Base-by-base conservation (phyloP, 2,888 invertebrate genomes). In the Craniophora ligustri region DNA sequence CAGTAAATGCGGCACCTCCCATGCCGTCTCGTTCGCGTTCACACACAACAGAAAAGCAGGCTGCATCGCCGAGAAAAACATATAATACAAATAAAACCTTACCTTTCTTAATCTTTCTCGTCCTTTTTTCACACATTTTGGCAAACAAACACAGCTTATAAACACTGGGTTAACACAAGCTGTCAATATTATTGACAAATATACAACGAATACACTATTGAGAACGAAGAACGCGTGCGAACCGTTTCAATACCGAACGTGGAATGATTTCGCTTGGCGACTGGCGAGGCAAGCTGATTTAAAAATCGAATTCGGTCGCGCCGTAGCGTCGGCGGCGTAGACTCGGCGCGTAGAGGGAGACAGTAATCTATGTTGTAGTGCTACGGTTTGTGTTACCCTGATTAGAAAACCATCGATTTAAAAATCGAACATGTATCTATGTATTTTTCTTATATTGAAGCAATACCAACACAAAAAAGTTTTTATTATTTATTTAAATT, bases 111-210 rank as follows among this genome's bases (percentile, higher is more conserved):
- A 85, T 78, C 70, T 87, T 88, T 55, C 84, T 86, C 32, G 68
- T 79, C 66, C 88, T 84, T 77, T 88, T 90, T 65, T 90, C 87
- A 84, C 90, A 90, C 90, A 90, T 89, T 38, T 67, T 83, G 67
- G 32, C 42, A 58, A 72, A 55, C 63, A 57, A 61, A 68, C 79
- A 81, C 85, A 86, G 76, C 47, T 74, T 79, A 61, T 64, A 68
- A 75, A 72, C 83, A 84, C 80, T 74, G 63, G 53, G 44, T 59
- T 61, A 60, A 56, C 67, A 76, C 62, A 56, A 54, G 53, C 46
- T 67, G 60, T 67, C 63, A 75, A 53, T 54, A 40, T 34, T 67
- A 45, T 58, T 49, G 49, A 60, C 67, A 57, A 60, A 42, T 56
- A 46, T 48, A 48, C 51, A 67, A 55, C 51, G 31, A 40, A 39